Percentiles rank a stretch among this genome's conserved stretches.
These are phyloP conservation scores for Epizoanthus ramosus DNA, from an alignment of 92 coral and sea anemone species.

Conservation along the genomic window DNA sequence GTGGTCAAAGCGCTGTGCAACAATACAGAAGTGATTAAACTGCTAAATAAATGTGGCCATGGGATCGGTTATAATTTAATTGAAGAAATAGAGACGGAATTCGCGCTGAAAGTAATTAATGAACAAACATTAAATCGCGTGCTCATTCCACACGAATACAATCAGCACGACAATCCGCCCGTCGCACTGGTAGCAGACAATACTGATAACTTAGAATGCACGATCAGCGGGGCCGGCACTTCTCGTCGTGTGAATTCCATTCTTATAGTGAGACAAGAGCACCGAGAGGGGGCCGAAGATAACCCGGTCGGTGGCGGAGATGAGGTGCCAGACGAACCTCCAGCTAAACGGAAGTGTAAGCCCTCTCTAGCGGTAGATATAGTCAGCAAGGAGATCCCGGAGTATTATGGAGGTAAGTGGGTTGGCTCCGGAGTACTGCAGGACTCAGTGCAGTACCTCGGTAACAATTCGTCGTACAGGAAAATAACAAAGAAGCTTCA, in stretches of 20 bases:
- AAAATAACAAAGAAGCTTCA: slow-evolving; percentile 39
- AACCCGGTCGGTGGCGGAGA: slow-evolving; percentile 2
- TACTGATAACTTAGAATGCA: slow-evolving; percentile 41
- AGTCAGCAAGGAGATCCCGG: slow-evolving; percentile 50
- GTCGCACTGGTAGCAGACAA: slow-evolving; percentile 46
- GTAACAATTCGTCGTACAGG: slow-evolving; percentile 45
- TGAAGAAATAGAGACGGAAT: slow-evolving; percentile 52
- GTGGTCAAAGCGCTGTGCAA: slow-evolving; percentile 50
- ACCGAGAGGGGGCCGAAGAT: slow-evolving; percentile 7
- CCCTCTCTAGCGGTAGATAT: slow-evolving; percentile 52
- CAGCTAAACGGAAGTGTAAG: slow-evolving; percentile 47
- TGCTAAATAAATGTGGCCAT: slow-evolving; percentile 46
- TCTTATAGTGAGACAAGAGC: slow-evolving; percentile 38
- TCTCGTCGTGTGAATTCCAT: slow-evolving; percentile 52
- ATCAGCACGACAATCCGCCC: slow-evolving; percentile 26
- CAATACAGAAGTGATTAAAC: slow-evolving; percentile 52
- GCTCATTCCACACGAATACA: slow-evolving; percentile 45
- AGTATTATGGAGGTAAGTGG: slow-evolving; percentile 58
- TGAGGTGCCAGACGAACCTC: slow-evolving; percentile 36
- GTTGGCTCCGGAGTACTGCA: slow-evolving; percentile 60
- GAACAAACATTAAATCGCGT: slow-evolving; percentile 47
- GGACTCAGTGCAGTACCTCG: slow-evolving; percentile 50
- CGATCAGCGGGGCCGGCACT: slow-evolving; percentile 48
- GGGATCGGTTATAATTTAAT: slow-evolving; percentile 49
- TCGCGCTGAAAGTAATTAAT: slow-evolving; percentile 43